A percentile compares a stretch with the other conserved stretches of the same genome.
Conservation (phyloP, 2,113 vertebrate genomes). For the Toxostoma redivivum region DNA sequence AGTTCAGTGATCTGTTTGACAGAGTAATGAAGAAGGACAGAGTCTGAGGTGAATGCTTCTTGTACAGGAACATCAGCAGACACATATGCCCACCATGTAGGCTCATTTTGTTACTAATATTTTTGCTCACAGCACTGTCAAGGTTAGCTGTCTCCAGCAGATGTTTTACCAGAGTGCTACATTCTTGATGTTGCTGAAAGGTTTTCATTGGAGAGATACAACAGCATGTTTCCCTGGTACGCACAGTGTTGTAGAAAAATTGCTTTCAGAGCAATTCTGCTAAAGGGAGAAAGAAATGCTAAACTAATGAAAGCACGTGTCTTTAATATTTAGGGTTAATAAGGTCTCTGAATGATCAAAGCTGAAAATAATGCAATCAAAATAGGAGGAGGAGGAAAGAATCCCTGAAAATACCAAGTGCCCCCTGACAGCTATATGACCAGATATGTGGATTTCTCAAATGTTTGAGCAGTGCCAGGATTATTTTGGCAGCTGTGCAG, state of each 20-base stretch:
- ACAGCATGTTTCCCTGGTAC: neutral
- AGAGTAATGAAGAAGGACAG: neutral
- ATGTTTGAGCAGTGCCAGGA: neutral
- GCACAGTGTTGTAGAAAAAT: neutral
- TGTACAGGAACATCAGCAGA: neutral
- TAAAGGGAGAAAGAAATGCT: neutral
- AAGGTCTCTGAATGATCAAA: neutral
- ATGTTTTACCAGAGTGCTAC: neutral
- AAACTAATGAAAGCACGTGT: neutral
- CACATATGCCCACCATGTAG: neutral
- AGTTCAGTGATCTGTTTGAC: neutral
- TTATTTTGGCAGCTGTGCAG: neutral
- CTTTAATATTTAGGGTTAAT: neutral
- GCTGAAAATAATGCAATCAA: neutral
- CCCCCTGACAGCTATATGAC: neutral
- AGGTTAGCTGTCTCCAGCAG: constrained; percentile 31
- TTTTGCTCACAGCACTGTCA: neutral
- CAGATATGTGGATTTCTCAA: neutral
- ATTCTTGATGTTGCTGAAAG: neutral
- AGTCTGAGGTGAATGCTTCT: neutral
- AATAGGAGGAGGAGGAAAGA: neutral
- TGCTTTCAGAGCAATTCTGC: neutral
- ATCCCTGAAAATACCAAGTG: neutral
- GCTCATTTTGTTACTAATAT: neutral
- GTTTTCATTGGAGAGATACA: neutral